Evolutionary conservation across 2,797 vertebrate genomes (phyloP).

Genomic region (Clarias pachynema): DNA sequence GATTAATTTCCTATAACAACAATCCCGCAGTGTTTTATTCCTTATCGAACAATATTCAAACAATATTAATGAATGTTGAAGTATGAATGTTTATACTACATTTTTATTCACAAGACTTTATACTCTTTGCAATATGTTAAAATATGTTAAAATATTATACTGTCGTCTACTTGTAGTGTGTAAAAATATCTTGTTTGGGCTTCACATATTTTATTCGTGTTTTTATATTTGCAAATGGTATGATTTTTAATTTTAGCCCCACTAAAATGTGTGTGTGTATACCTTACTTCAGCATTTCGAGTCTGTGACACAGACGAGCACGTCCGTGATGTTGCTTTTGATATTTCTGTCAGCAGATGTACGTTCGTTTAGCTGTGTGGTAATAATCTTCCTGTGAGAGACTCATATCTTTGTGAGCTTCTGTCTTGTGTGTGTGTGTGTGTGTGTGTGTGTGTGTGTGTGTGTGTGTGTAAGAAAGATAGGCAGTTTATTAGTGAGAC

Average conservation of each 20-base stretch:
- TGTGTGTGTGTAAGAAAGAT: conserved; percentile 47
- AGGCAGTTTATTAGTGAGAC: conserved; percentile 85
- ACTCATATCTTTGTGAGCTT: conserved; percentile 36
- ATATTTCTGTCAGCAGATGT: conserved; percentile 32
- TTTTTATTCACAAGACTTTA: background rate
- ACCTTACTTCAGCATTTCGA: background rate
- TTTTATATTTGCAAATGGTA: too few species aligned
- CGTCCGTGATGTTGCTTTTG: conserved; percentile 31
- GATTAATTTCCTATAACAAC: background rate
- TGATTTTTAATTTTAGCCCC: too few species aligned
- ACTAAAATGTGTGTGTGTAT: too few species aligned
- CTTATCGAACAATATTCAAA: background rate
- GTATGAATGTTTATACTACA: background rate
- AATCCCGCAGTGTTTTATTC: background rate
- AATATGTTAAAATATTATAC: background rate
- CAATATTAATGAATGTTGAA: background rate
- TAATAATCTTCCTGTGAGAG: conserved; percentile 39
- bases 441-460: conserved; percentile 38
- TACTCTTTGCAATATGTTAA: background rate
- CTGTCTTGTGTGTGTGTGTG: conserved; percentile 2
- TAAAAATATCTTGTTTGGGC: background rate
- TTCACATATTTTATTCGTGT: background rate
- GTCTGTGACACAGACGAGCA: background rate
- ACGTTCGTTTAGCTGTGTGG: conserved; percentile 7
- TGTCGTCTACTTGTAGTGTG: background rate